phyloP scores from a whole-genome alignment of 1,140 invertebrate genomes.

The Lasioglossum baleicum region DNA sequence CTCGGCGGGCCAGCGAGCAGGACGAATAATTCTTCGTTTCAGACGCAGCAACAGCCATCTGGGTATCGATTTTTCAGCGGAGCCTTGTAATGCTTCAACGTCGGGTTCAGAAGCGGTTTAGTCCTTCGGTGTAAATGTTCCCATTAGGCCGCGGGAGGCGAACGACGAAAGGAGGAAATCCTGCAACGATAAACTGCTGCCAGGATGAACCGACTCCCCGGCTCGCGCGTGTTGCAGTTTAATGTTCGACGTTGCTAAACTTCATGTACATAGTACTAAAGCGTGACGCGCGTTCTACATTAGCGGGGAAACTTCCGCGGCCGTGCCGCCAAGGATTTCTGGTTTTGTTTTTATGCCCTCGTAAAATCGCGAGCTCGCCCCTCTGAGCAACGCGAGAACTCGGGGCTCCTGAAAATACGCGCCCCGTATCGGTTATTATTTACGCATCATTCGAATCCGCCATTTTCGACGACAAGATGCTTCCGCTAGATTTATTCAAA shows the following conservation, averaged over 20 bases:
- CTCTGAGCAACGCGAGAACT: not conserved
- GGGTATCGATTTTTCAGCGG: slow-evolving; percentile 44
- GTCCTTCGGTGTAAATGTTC: slow-evolving; percentile 35
- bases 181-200: slow-evolving; percentile 40
- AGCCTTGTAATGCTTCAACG: slow-evolving; percentile 39
- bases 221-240: slow-evolving; percentile 22
- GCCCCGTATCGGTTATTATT: not conserved
- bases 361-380: slow-evolving; percentile 17
- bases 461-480: too few relatives aligned
- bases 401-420: not conserved
- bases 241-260: slow-evolving; percentile 38
- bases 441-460: too few relatives aligned
- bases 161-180: slow-evolving; percentile 44
- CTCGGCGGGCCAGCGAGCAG: not conserved
- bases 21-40: slow-evolving; percentile 5
- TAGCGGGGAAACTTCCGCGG: slow-evolving; percentile 6
- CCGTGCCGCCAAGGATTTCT: not conserved
- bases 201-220: slow-evolving; percentile 31
- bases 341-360: slow-evolving; percentile 11
- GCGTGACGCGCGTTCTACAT: slow-evolving; percentile 29
- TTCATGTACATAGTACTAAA: slow-evolving; percentile 1
- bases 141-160: slow-evolving; percentile 39
- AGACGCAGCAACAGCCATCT: not conserved
- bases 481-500: too few relatives aligned
- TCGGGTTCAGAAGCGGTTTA: slow-evolving; percentile 28